Base-by-base conservation (phyloP, 1,140 invertebrate species). In the Samia ricini region DNA sequence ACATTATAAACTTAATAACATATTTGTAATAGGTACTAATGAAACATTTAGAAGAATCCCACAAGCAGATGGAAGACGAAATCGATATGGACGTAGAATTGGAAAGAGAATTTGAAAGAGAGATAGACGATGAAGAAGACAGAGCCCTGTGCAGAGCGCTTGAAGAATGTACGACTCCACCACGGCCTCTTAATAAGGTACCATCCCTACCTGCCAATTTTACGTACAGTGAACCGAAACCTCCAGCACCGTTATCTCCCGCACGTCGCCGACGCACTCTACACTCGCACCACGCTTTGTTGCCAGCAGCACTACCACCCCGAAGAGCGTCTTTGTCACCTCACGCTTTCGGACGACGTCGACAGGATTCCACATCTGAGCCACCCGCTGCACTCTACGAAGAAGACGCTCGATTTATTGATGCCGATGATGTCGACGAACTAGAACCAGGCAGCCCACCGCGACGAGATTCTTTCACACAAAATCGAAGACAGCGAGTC, bases 1-100 rank as follows among this genome's bases (percentile, higher is more conserved):
- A 50, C 2, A 10, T 12, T 4, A 26, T 24, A 56, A 29, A 24
- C 24, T 36, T 33, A 36, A 33, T 18, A 10, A 20, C 12, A 42
- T 42, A n/a, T 49, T 63, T 61, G 52, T 20, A 59, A 50, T 51
- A 92, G 91, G 92, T 93, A 29, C 92, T 99, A 52, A 99, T 99
- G 98, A 99, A 99, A 93, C 98, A 99, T 91, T 92, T 99, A 75
- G 98, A 99, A 93, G 99, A 99, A 91, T 98, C 97, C 61, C 97
- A 99, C 86, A 98, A 98, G 90, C 93, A 97, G 93, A 95, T 97
- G 93, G 97, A 98, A 89, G 97, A 98, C 81, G 97, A 98, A 88
- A 92, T 96, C 59, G 96, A 98, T 70, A 96, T 98, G 94, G 97
- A 98, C 79, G 95, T 95, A 29, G 96, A 98, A 76, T 89, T 98